These are phyloP conservation scores for Erpobdella octoculata DNA, from an alignment of 2,888 invertebrate species.

Conservation along the genomic window DNA sequence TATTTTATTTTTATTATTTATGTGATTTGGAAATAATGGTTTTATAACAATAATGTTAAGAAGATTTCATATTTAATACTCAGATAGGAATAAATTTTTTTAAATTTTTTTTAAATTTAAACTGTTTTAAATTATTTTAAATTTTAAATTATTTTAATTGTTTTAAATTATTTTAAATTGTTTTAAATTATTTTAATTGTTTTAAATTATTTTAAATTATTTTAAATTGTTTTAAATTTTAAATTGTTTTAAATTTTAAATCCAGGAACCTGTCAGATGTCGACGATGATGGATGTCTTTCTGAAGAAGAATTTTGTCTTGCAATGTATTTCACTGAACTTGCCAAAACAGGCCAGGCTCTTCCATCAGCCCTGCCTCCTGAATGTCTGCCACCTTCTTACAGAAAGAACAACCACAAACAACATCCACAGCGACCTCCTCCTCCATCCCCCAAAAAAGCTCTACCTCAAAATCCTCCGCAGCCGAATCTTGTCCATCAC, in stretches of 20 bases:
- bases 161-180: no score
- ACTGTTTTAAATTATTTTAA: no score
- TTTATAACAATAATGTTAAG: no score
- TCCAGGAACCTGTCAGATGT: constrained; percentile 76
- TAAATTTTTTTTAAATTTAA: no score
- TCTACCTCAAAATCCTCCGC: constrained; percentile 7
- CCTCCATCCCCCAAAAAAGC: neutral
- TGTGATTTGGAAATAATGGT: neutral
- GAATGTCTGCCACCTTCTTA: constrained; percentile 84
- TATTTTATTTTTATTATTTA: neutral
- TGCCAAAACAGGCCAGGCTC: constrained; percentile 70
- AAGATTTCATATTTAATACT: no score
- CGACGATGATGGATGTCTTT: constrained; percentile 84
- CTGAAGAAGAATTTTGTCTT: constrained; percentile 90
- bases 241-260: neutral
- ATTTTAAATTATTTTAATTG: no score
- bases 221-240: neutral
- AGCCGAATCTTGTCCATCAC: constrained; percentile 25
- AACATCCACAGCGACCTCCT: neutral
- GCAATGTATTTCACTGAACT: constrained; percentile 91
- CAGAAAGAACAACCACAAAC: constrained; percentile 53
- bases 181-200: no score
- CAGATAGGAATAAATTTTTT: no score
- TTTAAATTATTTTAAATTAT: neutral
- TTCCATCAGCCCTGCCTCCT: constrained; percentile 71